These are phyloP conservation scores for Epinephelus coioides DNA, from an alignment of 2,797 vertebrate species.

Conservation along the genomic window DNA sequence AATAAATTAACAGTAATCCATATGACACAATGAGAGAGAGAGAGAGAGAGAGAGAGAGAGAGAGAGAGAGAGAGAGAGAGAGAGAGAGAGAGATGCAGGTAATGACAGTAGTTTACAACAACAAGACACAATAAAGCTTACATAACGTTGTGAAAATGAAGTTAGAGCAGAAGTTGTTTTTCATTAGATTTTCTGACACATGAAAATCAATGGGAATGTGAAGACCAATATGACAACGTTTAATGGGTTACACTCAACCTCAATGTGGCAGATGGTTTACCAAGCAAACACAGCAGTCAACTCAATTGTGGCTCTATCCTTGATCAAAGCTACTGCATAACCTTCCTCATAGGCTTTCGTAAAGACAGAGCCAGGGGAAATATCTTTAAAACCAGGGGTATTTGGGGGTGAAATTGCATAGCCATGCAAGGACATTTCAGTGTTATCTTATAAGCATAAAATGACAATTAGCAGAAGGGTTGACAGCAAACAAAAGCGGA, in stretches of 20 bases:
- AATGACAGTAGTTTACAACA: too few relatives aligned
- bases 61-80: too few relatives aligned
- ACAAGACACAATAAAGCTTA: slow-evolving; percentile 10
- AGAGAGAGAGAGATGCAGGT: too few relatives aligned
- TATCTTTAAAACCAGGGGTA: slow-evolving; percentile 31
- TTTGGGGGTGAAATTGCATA: slow-evolving; percentile 43
- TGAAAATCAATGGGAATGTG: slow-evolving; percentile 35
- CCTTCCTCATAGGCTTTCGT: slow-evolving; percentile 49
- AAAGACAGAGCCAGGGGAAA: slow-evolving; percentile 46
- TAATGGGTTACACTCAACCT: slow-evolving; percentile 34
- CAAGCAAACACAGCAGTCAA: slow-evolving; percentile 52
- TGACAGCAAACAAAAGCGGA: slow-evolving; percentile 66
- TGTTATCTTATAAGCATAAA: slow-evolving; percentile 54
- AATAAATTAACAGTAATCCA: too few relatives aligned
- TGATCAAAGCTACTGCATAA: slow-evolving; percentile 58
- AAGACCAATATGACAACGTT: slow-evolving; percentile 33
- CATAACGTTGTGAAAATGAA: not conserved
- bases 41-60: too few relatives aligned
- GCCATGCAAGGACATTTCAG: slow-evolving; percentile 52
- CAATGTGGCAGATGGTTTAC: slow-evolving; percentile 57
- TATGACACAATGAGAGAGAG: too few relatives aligned
- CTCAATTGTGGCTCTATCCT: slow-evolving; percentile 44
- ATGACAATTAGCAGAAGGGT: slow-evolving; percentile 66
- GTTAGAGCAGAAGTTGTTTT: slow-evolving; percentile 7
- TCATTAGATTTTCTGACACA: slow-evolving; percentile 34